phyloP scores from a whole-genome alignment of 2,888 invertebrate genomes.

The Rhagophthalmus giganteus region DNA sequence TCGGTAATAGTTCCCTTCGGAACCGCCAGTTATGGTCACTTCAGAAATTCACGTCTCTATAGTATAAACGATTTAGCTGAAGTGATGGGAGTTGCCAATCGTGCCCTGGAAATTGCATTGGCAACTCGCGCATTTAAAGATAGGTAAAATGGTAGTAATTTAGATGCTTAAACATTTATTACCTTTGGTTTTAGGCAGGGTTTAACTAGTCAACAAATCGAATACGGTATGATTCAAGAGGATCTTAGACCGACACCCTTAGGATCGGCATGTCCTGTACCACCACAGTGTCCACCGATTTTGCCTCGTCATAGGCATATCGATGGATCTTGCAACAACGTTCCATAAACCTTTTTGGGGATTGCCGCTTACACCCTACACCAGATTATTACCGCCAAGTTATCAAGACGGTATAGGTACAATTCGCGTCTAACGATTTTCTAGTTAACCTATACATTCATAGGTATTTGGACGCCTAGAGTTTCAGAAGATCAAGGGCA shows the following conservation, averaged over 20 bases:
- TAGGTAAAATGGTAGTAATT: constrained; percentile 51
- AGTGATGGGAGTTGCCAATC: constrained; percentile 54
- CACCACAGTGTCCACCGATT: constrained; percentile 54
- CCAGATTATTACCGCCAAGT: constrained; percentile 68
- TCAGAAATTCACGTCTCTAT: constrained; percentile 49
- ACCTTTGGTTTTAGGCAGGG: constrained; percentile 58
- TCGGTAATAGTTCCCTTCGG: constrained; percentile 52
- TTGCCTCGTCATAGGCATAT: constrained; percentile 66
- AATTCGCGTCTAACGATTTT: too few species aligned
- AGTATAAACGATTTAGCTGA: constrained; percentile 51
- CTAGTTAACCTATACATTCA: too few species aligned
- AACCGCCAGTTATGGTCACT: constrained; percentile 55
- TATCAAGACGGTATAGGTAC: constrained; percentile 65
- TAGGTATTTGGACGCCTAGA: constrained; percentile 65
- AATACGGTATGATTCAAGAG: constrained; percentile 54
- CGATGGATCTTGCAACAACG: constrained; percentile 85
- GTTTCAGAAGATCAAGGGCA: constrained; percentile 58
- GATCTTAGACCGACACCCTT: constrained; percentile 55
- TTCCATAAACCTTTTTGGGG: constrained; percentile 72
- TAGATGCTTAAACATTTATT: too few species aligned
- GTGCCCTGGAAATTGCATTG: constrained; percentile 59
- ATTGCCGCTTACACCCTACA: constrained; percentile 64
- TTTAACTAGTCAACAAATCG: constrained; percentile 54
- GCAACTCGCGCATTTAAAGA: constrained; percentile 58
- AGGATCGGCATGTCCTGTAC: constrained; percentile 49